A percentile compares a stretch with the other conserved stretches of the same genome.
Conservation (phyloP, 2,888 invertebrate genomes). For the Dicroscelio sp. region DNA sequence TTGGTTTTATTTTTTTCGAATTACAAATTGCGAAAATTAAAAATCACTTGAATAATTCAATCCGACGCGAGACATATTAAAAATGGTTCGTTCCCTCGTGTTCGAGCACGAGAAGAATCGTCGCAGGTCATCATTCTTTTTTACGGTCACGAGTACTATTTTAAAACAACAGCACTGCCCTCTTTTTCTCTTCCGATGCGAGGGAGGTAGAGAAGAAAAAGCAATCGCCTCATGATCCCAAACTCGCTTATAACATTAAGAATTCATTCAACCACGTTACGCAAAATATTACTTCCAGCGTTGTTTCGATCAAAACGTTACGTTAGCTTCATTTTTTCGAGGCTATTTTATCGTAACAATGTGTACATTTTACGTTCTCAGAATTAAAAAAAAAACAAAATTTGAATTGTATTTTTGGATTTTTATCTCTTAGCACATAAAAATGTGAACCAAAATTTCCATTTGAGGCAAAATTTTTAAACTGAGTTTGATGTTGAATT, state of each 20-base stretch:
- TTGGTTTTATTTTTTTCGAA: too few relatives aligned
- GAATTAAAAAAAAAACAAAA: too few relatives aligned
- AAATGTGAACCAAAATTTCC: too few relatives aligned
- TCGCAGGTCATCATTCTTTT: slow-evolving; percentile 89
- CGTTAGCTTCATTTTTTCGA: not conserved
- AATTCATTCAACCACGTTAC: slow-evolving; percentile 60
- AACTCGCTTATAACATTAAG: slow-evolving; percentile 51
- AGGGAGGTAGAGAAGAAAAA: slow-evolving; percentile 63
- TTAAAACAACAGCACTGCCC: slow-evolving; percentile 89
- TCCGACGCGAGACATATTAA: not conserved
- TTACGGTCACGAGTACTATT: slow-evolving; percentile 90
- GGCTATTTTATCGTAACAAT: too few relatives aligned
- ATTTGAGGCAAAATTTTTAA: too few relatives aligned
- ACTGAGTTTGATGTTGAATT: too few relatives aligned
- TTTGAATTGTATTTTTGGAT: too few relatives aligned
- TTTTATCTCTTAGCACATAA: too few relatives aligned
- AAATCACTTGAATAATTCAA: not conserved
- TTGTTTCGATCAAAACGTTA: slow-evolving; percentile 8
- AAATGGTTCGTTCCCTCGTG: slow-evolving; percentile 44
- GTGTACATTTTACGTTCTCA: too few relatives aligned
- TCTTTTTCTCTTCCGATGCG: slow-evolving; percentile 75
- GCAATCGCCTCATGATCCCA: slow-evolving; percentile 54
- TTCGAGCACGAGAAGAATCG: slow-evolving; percentile 65
- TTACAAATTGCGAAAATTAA: slow-evolving; percentile 22
- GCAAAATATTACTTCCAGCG: slow-evolving; percentile 51